Percentiles rank a stretch among this genome's conserved stretches.
Evolutionary conservation across 1,140 invertebrate genomes (phyloP).

Genomic region (Drosophila tropicalis): DNA sequence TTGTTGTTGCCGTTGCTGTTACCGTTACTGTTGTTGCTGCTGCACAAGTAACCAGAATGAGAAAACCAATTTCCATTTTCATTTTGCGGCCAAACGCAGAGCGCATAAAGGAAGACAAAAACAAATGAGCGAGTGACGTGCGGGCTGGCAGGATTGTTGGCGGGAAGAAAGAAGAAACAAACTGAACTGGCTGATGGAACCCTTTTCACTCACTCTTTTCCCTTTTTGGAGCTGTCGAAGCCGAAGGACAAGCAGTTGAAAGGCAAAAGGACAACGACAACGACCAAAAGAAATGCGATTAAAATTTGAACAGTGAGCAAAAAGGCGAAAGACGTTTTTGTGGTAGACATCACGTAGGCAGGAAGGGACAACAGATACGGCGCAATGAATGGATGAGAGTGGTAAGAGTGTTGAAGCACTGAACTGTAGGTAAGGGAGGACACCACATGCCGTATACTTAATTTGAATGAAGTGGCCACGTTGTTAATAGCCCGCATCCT

Average conservation of each 20-base stretch:
- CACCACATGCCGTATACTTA: constrained; percentile 60
- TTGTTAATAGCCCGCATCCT: constrained; percentile 62
- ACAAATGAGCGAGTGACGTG: constrained; percentile 74
- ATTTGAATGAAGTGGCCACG: constrained; percentile 79
- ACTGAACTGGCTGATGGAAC: constrained; percentile 23
- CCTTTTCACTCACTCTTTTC: neutral
- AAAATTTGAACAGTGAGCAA: constrained; percentile 73
- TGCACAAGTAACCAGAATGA: constrained; percentile 56
- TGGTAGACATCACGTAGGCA: constrained; percentile 51
- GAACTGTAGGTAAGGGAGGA: no score
- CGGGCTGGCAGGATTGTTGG: constrained; percentile 17
- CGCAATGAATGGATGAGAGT: neutral
- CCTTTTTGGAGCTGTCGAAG: constrained; percentile 24
- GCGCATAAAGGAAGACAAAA: constrained; percentile 60
- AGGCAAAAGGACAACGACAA: constrained; percentile 33
- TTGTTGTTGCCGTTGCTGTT: constrained; percentile 43
- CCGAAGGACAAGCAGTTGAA: constrained; percentile 43
- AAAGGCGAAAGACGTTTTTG: constrained; percentile 67
- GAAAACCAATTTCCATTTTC: constrained; percentile 80
- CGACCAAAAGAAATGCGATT: constrained; percentile 74
- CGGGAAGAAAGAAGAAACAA: constrained; percentile 26
- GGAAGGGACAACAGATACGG: neutral
- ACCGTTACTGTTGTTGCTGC: constrained; percentile 19
- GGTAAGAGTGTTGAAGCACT: constrained; percentile 14
- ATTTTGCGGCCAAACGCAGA: constrained; percentile 69